phyloP scores from a whole-genome alignment of 2,113 vertebrate genomes.

The Trogon surrucura region DNA sequence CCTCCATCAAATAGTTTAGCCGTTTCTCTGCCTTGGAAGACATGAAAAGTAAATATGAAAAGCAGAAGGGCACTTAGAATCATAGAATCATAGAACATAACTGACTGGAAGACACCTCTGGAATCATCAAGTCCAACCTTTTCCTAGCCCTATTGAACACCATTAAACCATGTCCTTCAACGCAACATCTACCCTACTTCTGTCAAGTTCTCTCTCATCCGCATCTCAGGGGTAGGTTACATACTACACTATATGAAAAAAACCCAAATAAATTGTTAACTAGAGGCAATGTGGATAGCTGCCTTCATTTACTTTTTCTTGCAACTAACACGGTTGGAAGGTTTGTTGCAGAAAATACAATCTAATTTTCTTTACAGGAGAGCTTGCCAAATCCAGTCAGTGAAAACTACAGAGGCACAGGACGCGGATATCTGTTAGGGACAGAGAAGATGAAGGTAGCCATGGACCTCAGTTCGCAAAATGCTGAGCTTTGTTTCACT shows the following conservation, averaged over 20 bases:
- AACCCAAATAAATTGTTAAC: neutral
- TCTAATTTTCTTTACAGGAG: neutral
- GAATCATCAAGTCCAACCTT: too few species aligned
- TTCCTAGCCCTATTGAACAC: too few species aligned
- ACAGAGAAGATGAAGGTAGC: neutral
- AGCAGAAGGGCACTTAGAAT: neutral
- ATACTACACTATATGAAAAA: neutral
- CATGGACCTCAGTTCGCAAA: neutral
- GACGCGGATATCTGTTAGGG: neutral
- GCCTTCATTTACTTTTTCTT: neutral
- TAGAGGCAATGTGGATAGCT: neutral
- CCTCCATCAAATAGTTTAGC: neutral
- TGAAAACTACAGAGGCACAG: neutral
- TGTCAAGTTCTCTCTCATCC: neutral
- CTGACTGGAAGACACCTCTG: too few species aligned
- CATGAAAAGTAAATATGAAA: neutral
- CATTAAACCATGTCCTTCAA: too few species aligned
- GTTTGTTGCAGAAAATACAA: neutral
- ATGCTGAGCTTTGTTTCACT: neutral
- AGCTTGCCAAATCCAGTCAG: neutral
- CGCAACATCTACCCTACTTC: too few species aligned
- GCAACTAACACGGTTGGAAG: neutral
- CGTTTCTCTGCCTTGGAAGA: neutral
- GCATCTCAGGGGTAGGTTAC: neutral
- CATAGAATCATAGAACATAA: too few species aligned